These are phyloP conservation scores for Macaca fascicularis DNA, from an alignment of 2,113 vertebrate genomes.

Conservation along the genomic window DNA sequence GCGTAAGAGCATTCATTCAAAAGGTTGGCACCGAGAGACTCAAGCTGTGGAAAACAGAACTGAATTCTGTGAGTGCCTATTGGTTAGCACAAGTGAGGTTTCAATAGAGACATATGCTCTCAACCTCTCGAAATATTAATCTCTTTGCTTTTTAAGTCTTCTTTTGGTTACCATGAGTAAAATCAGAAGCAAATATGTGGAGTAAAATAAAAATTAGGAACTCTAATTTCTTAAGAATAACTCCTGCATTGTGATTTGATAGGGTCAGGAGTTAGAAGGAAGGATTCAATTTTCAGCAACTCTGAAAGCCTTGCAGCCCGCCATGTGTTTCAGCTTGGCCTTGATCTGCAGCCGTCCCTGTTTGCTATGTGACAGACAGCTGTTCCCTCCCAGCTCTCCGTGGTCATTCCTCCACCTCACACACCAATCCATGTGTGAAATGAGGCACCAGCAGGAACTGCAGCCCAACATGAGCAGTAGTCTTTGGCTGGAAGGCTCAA, in stretches of 20 bases:
- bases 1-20: not conserved
- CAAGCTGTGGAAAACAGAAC: not conserved
- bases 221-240: not conserved
- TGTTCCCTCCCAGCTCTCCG: not conserved
- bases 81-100: not conserved
- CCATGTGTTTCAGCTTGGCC: not conserved
- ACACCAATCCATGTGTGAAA: not conserved
- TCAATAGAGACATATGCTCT: not conserved
- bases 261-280: conserved; percentile 23
- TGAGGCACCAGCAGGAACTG: not conserved
- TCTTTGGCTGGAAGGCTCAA: not conserved
- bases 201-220: conserved; percentile 5
- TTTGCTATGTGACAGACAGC: conserved; percentile 61
- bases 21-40: not conserved
- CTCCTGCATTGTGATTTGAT: not conserved
- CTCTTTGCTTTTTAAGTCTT: not conserved
- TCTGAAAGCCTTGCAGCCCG: not conserved
- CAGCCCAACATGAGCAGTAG: accelerated
- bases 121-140: not conserved
- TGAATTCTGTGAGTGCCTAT: not conserved
- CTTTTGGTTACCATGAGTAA: not conserved
- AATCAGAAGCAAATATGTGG: not conserved
- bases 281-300: conserved; percentile 60
- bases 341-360: conserved; percentile 32
- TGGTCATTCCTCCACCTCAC: not conserved